phyloP scores from a whole-genome alignment of 64 coral and sea anemone genomes.

The Catalaphyllia jardinei region DNA sequence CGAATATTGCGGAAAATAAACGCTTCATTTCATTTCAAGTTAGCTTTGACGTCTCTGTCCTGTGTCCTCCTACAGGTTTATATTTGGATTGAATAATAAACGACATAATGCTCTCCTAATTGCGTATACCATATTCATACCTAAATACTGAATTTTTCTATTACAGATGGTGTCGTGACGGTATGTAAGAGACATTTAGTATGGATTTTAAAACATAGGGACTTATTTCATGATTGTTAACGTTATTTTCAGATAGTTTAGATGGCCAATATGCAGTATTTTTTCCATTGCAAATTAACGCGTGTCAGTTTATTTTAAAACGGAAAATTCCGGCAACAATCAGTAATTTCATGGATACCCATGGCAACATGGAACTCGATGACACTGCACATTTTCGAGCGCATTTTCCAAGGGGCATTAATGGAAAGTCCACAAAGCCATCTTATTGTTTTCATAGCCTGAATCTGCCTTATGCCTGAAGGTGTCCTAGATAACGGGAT shows the following conservation, averaged over 20 bases:
- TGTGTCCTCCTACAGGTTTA: background rate
- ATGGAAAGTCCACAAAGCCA: too few species aligned
- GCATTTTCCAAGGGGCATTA: too few species aligned
- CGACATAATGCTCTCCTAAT: background rate
- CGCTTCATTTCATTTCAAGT: background rate
- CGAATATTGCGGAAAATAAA: background rate
- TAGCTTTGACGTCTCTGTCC: background rate
- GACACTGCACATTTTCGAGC: too few species aligned
- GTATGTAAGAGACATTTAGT: background rate
- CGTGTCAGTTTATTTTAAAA: too few species aligned
- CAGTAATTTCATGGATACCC: too few species aligned
- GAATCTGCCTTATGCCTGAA: too few species aligned
- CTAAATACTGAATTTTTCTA: background rate
- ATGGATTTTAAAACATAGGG: background rate
- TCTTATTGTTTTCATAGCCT: too few species aligned
- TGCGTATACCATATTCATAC: background rate
- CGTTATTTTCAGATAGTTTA: background rate
- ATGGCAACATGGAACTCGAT: too few species aligned
- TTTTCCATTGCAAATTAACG: too few species aligned
- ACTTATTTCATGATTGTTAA: background rate
- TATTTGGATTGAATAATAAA: background rate
- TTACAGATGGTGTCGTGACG: background rate
- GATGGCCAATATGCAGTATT: background rate
- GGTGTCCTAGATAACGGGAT: too few species aligned
- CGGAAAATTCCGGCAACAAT: too few species aligned